Evolutionary conservation across 2,113 vertebrate species (phyloP).

Genomic region (Forbesichthys agassizii): DNA sequence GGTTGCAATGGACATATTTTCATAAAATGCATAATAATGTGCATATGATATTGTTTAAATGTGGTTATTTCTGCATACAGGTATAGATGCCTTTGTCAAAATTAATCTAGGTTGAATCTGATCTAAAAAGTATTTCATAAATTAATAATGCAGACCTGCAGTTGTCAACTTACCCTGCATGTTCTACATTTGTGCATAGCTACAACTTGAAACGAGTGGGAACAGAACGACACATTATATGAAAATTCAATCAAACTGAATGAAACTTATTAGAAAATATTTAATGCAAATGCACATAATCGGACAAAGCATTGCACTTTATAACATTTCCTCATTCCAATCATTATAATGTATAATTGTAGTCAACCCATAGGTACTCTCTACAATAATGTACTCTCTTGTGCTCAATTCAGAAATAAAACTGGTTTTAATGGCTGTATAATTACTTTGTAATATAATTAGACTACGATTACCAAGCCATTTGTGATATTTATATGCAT

Average conservation of each 20-base stretch:
- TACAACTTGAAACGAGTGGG: constrained; percentile 28
- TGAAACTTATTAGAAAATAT: constrained; percentile 62
- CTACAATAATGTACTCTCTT: constrained; percentile 48
- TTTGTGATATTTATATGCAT: constrained; percentile 56
- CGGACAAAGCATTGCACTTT: constrained; percentile 54
- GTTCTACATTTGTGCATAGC: not conserved
- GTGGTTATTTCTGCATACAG: not conserved
- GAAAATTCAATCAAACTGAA: constrained; percentile 59
- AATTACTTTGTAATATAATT: constrained; percentile 72
- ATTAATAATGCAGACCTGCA: not conserved
- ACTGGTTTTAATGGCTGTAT: constrained; percentile 65
- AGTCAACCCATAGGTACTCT: constrained; percentile 67
- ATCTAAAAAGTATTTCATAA: not conserved
- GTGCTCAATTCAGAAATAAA: constrained; percentile 59
- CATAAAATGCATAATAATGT: not conserved
- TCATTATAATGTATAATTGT: constrained; percentile 65
- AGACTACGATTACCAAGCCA: constrained; percentile 58
- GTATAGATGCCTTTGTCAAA: not conserved
- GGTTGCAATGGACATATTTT: no score
- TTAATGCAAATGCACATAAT: constrained; percentile 34
- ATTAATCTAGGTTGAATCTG: not conserved
- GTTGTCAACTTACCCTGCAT: constrained; percentile 17
- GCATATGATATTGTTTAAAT: not conserved
- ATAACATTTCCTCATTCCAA: constrained; percentile 58
- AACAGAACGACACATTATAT: constrained; percentile 41